Conservation (phyloP, 2,113 vertebrate species). For the Rhea americana region DNA sequence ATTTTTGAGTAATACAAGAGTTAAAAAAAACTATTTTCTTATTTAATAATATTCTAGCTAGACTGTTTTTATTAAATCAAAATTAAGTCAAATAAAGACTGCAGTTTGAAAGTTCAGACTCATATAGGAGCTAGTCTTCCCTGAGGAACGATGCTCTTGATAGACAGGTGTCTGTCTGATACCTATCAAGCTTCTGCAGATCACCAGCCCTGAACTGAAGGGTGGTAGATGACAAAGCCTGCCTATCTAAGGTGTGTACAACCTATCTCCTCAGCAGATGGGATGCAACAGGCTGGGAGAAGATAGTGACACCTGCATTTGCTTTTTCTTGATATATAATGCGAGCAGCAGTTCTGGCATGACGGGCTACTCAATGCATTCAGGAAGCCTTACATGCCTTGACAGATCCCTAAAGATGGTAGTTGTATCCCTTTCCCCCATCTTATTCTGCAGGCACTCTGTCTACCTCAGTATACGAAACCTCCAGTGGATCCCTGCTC, state of each 20-base stretch:
- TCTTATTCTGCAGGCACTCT: not conserved
- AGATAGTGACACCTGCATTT: not conserved
- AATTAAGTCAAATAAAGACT: constrained; percentile 55
- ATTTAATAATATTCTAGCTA: constrained; percentile 35
- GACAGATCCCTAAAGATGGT: not conserved
- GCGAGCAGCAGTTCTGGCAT: not conserved
- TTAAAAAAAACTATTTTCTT: constrained; percentile 46
- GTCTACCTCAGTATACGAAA: not conserved
- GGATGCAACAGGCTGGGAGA: not conserved
- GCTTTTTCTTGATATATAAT: not conserved
- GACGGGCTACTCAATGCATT: not conserved
- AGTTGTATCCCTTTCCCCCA: not conserved
- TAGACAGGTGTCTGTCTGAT: not conserved
- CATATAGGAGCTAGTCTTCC: not conserved
- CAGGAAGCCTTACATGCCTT: not conserved
- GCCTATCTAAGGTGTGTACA: not conserved
- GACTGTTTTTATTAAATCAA: constrained; percentile 65
- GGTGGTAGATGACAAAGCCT: not conserved
- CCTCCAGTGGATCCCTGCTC: not conserved
- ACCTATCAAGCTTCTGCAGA: not conserved
- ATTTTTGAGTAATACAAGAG: constrained; percentile 36
- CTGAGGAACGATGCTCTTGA: not conserved
- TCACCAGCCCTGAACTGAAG: not conserved
- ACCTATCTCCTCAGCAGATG: not conserved
- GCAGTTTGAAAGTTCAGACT: constrained; percentile 44